Base-by-base conservation (phyloP, 2,797 vertebrate genomes). In the Microctenopoma steveboyesi region DNA sequence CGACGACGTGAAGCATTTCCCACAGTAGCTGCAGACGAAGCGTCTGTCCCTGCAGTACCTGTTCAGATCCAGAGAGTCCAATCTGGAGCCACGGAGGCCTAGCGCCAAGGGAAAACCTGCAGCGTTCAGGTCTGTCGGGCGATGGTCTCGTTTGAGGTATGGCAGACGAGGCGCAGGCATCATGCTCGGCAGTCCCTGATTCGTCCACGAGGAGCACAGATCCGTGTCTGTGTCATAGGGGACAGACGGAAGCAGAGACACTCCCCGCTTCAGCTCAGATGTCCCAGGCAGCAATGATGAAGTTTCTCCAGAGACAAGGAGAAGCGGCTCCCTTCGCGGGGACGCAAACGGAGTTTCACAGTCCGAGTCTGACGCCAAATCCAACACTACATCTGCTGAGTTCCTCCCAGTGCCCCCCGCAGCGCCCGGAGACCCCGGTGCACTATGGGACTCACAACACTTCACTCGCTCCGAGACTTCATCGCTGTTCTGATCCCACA, bases 11-110 rank as follows among this genome's bases (percentile, higher is more conserved):
- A 93, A 93, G 73, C 84, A 83, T 1, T 93, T 93, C 7, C 89
- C 85, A 7, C 92, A 93, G 81, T 88, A 92, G 58, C 64, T 90
- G 84, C 92, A 93, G 57, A 82, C 48, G n/a, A 91, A 93, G 43
- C 92, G 90, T 9, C 87, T 30, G 60, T 91, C 89, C 39, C 85
- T 62, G 75, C 73, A 82, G 70, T 61, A 87, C 52, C 68, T 4
- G 85, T 67, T 82, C 54, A 81, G 63, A 30, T 90, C 87, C 55
- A 80, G 30, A 1, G 69, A 35, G 39, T 91, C 91, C 35, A 76
- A 52, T 3, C 81, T 70, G 58, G 84, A 62, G 1, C 71, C 57
- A 0, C 64, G 11, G 0, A 87, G 78, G 1, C 81, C 77, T 25
- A 86, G 48, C 0, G 53, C 40, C 2, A 79, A 4, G 0, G 86